Evolutionary conservation across 1,140 invertebrate species (phyloP).

Genomic region (Ceratina japonica): DNA sequence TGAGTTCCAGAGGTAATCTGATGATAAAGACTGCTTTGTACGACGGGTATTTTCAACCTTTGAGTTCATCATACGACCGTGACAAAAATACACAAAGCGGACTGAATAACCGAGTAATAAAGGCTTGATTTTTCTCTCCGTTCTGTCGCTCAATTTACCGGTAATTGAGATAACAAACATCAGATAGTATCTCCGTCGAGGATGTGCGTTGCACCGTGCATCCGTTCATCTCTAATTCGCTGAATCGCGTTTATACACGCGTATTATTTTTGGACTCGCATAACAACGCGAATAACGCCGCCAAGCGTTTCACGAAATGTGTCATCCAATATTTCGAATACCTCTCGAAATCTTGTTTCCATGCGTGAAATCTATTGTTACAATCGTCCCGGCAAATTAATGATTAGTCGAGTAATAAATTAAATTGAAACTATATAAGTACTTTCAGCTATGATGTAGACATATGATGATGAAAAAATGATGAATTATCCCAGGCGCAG

Average conservation of each 20-base stretch:
- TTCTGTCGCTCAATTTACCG: conserved; percentile 64
- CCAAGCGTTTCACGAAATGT: background rate
- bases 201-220: conserved; percentile 50
- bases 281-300: background rate
- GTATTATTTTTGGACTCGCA: background rate
- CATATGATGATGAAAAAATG: background rate
- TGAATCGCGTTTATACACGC: conserved; percentile 6
- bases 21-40: too few relatives aligned
- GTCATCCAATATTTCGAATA: conserved; percentile 1
- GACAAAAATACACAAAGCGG: conserved; percentile 15
- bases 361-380: too few relatives aligned
- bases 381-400: too few relatives aligned
- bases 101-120: too few relatives aligned
- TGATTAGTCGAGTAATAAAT: too few relatives aligned
- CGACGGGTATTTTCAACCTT: too few relatives aligned
- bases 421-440: too few relatives aligned
- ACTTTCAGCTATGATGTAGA: background rate
- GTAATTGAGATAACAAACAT: conserved; percentile 74
- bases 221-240: background rate
- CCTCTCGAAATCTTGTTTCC: background rate
- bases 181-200: conserved; percentile 20
- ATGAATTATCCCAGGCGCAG: conserved; percentile 83
- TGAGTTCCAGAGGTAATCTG: too few relatives aligned
- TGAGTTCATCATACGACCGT: background rate
- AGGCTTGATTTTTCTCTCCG: too few relatives aligned